These are phyloP conservation scores for Python bivittatus DNA, from an alignment of 2,113 vertebrate genomes.

Conservation along the genomic window DNA sequence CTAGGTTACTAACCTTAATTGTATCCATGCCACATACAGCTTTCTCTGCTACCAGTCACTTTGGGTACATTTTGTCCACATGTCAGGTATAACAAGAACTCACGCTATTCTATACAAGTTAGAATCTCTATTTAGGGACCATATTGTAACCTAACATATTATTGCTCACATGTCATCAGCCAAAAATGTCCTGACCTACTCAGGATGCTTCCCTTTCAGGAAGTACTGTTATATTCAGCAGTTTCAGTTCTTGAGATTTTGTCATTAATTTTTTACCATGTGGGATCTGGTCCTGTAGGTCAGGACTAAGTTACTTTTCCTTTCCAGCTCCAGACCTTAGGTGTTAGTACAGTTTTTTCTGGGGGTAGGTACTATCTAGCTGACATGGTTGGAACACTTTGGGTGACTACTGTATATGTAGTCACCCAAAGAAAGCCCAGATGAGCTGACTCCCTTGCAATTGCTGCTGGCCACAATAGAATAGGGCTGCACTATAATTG, in stretches of 20 bases:
- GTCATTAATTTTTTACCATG: not conserved
- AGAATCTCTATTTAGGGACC: not conserved
- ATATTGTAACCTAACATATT: not conserved
- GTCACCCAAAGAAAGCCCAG: no score
- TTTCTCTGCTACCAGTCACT: no score
- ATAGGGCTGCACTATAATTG: no score
- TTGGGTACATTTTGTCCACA: not conserved
- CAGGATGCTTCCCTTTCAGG: not conserved
- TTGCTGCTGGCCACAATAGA: no score
- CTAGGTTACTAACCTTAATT: not conserved
- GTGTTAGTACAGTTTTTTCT: not conserved
- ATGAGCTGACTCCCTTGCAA: no score
- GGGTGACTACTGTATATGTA: not conserved
- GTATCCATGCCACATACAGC: not conserved
- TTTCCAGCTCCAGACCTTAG: not conserved
- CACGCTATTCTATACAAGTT: not conserved
- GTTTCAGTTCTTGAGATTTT: not conserved
- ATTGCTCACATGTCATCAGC: not conserved
- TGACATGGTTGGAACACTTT: not conserved
- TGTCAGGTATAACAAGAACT: not conserved
- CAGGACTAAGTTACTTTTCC: not conserved
- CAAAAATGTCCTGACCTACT: not conserved
- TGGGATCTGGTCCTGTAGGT: not conserved
- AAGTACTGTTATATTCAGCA: not conserved
- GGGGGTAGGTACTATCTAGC: no score